Evolutionary conservation across 2,888 invertebrate genomes (phyloP), one percentile per base, ranked within the genome.

Genomic region (Cyclophora punctaria): DNA sequence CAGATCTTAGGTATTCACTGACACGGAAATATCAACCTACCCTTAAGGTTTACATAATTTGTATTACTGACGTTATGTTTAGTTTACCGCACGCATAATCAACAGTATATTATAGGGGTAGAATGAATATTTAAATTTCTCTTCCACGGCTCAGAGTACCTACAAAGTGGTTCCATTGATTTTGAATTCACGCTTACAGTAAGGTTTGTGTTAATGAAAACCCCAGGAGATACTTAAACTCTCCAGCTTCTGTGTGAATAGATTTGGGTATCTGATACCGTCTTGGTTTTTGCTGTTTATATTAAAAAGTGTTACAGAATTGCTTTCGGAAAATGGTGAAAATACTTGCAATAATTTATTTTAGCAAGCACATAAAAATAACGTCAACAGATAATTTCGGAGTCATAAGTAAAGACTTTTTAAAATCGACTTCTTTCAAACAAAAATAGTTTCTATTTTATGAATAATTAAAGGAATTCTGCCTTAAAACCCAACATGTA

Each of bases 71-170:
- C 45, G 37, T 34, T 33, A 34, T 33, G 43, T 46, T n/a, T 46
- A 6, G 41, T 50, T 41, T 4, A 35, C 48, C 50, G 37, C 48
- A 52, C 48, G 51, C 52, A 55, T 55, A 50, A 55, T 50, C 45
- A 52, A 20, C 41, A 44, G 47, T 48, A 48, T 51, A 48, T 51
- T 51, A 47, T 49, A 47, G 46, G 56, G 52, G 48, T 46, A 48
- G 49, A 52, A 50, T 60, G 58, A 60, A 61, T 61, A 61, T 56
- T 61, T 56, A 49, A 57, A 34, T 48, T 51, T 48, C 50, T 55
- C 53, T 56, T 57, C 50, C 44, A 50, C 53, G 55, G 50, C 57
- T 51, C 55, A 52, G 52, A 52, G 49, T 44, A 44, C 20, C 41
- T 41, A 5, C 55, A 55, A 48, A 49, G 54, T 46, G 56, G 59